A percentile compares a stretch with the other conserved stretches of the same genome.
These are phyloP conservation scores for Tetramorium bicarinatum DNA, from an alignment of 2,888 invertebrate species.

Conservation along the genomic window DNA sequence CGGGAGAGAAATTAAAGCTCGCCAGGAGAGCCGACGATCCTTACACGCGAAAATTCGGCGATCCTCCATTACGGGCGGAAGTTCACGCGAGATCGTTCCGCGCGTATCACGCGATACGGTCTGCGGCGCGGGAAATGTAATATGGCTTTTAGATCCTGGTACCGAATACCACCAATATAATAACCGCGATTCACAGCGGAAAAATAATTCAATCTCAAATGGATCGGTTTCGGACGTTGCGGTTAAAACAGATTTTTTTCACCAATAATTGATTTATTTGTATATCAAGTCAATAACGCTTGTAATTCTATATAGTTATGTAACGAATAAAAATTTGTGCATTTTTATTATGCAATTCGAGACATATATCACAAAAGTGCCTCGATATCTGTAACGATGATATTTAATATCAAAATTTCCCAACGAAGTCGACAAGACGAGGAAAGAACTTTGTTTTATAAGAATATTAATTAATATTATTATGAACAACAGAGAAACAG, in stretches of 20 bases:
- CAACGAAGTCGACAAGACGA: background rate
- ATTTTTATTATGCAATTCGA: background rate
- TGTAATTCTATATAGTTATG: background rate
- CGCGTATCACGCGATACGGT: constrained; percentile 42
- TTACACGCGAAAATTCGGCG: constrained; percentile 42
- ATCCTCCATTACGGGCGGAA: constrained; percentile 29
- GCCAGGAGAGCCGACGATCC: constrained; percentile 16
- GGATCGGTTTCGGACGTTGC: background rate
- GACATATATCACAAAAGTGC: too few relatives aligned
- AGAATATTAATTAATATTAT: constrained; percentile 10
- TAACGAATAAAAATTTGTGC: background rate
- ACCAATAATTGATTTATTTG: background rate
- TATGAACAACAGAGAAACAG: background rate
- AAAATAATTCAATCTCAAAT: constrained; percentile 14
- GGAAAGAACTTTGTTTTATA: background rate
- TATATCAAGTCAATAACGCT: background rate
- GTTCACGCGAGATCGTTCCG: constrained; percentile 27
- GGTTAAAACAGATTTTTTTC: background rate
- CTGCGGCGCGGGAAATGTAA: constrained; percentile 23
- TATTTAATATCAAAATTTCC: background rate
- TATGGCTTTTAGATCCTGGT: constrained; percentile 20
- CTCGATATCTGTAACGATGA: background rate
- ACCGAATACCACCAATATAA: constrained; percentile 18
- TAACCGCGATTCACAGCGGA: background rate
- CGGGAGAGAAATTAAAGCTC: constrained; percentile 38